phyloP scores from a whole-genome alignment of 35 echinoderm and acorn worm species.

The Strongylocentrotus purpuratus region DNA sequence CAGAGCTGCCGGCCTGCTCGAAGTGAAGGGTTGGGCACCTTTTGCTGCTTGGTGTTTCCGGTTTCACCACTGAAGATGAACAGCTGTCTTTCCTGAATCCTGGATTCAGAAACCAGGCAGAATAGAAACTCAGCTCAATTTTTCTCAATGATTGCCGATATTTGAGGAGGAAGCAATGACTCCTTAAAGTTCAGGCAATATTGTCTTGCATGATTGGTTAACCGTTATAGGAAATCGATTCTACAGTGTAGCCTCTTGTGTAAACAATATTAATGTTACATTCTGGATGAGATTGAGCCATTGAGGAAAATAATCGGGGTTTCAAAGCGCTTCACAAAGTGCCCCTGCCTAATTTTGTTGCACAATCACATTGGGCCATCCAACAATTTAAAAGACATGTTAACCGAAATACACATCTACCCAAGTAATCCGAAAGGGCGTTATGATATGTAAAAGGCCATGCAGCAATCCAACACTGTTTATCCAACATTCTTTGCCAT shows the following conservation, averaged over 20 bases:
- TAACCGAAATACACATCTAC: no score
- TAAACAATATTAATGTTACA: background rate
- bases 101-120: background rate
- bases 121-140: background rate
- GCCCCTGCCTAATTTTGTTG: no score
- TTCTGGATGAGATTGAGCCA: background rate
- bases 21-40: background rate
- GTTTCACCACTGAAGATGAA: background rate
- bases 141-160: background rate
- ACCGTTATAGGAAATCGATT: background rate
- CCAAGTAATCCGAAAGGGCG: no score
- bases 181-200: background rate
- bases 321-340: no score
- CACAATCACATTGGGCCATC: no score
- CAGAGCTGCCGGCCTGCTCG: background rate
- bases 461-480: background rate
- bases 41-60: background rate
- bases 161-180: background rate
- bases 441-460: no score
- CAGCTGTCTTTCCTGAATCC: background rate
- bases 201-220: background rate
- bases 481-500: background rate
- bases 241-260: background rate
- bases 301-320: no score
- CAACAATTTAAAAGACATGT: no score